Base-by-base conservation (phyloP, 2,888 invertebrate species). In the Crioceris asparagi region DNA sequence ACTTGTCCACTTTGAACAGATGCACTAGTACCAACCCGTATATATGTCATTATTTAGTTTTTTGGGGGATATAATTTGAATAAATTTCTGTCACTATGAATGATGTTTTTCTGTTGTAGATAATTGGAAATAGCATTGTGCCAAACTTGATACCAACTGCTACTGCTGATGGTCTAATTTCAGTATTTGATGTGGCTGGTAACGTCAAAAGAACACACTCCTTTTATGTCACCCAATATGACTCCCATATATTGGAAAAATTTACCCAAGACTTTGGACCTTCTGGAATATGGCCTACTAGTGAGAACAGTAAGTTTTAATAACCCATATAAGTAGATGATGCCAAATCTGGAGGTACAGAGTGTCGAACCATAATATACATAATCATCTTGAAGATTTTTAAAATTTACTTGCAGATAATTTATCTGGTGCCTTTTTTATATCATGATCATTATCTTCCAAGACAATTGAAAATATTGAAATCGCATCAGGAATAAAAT, bases 121-220 rank as follows among this genome's bases (percentile, higher is more conserved):
- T 53, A 11, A 37, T 53, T 29, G 62, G 65, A 7, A 57, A 58
- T 26, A 63, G 63, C 44, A 57, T 57, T 10, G 55, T 63, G 29
- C 48, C 60, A 11, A 49, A 59, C 45, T 73, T 50, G 61, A 74
- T 49, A 70, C 77, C 52, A 66, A 77, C 36, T 65, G 75, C 61
- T 35, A 74, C 75, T 7, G 48, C 57, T 1, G 74, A 75, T 26
- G 79, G 79, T 18, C 74, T 78, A 39, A 75, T 92, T 46, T 82
- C 79, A 45, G 74, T 93, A 19, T 92, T 88, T 83, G 83, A 83
- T 59, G 79, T 87, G 41, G 78, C 80, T 45, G 79, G 83, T 38
- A 83, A 86, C 52, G 69, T 87, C 31, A 83, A 81, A 52, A 65
- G 77, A 39, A 73, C 74, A 53, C 75, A 78, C 56, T 74, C 72